A percentile compares a stretch with the other conserved stretches of the same genome.
phyloP scores from a whole-genome alignment of 2,797 vertebrate species.

The Crypturellus tataupa region DNA sequence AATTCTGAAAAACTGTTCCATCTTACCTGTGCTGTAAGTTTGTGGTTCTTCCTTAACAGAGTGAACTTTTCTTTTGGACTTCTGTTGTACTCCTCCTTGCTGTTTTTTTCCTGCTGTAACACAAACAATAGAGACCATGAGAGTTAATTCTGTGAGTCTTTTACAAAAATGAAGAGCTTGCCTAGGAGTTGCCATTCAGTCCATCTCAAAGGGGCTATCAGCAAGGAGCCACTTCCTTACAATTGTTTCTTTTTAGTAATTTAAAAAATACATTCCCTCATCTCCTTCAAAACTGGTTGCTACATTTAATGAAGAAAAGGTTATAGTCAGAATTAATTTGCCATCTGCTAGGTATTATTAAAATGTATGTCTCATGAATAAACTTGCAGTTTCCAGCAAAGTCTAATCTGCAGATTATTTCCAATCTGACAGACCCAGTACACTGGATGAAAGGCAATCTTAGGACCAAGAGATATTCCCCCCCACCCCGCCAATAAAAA shows the following conservation, averaged over 20 bases:
- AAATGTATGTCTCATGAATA: no score
- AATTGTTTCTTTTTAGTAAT: not conserved
- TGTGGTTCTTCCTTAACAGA: conserved; percentile 70
- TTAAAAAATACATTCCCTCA: not conserved
- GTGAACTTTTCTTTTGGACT: conserved; percentile 53
- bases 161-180: not conserved
- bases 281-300: not conserved
- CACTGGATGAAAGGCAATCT: not conserved
- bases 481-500: not conserved
- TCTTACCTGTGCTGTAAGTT: conserved; percentile 77
- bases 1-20: not conserved
- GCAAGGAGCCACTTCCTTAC: not conserved
- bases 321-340: no score
- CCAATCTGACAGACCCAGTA: no score
- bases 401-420: no score
- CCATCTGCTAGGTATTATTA: no score
- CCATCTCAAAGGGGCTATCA: not conserved
- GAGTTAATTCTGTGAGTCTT: not conserved
- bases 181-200: not conserved
- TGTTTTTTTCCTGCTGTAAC: conserved; percentile 72
- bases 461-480: not conserved
- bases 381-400: no score
- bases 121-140: conserved; percentile 44
- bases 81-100: conserved; percentile 64
- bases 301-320: not conserved